These are phyloP conservation scores for Drosophila pseudotalamancana DNA, from an alignment of 2,888 invertebrate species.

Conservation along the genomic window DNA sequence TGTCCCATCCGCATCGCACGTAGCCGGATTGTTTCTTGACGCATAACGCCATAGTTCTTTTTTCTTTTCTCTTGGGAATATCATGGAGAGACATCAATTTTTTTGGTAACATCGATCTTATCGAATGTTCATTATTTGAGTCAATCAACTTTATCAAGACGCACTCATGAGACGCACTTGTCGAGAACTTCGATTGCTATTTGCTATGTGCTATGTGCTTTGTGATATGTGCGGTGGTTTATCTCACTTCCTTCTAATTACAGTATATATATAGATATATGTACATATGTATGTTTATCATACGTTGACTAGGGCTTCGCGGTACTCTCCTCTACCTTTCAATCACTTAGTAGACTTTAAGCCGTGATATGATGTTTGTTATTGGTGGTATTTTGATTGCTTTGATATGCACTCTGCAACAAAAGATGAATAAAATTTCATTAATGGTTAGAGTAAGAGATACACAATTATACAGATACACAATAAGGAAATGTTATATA, in stretches of 20 bases:
- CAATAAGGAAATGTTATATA: no score
- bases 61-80: conserved; percentile 84
- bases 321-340: conserved; percentile 19
- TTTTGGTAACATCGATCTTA: conserved; percentile 85
- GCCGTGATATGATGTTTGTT: conserved; percentile 69
- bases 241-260: conserved; percentile 11
- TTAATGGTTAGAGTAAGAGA: no score
- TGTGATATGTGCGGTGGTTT: conserved; percentile 42
- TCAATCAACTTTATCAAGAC: conserved; percentile 73
- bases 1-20: conserved; percentile 70
- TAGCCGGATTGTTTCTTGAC: conserved; percentile 80
- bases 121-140: conserved; percentile 84
- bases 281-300: conserved; percentile 11
- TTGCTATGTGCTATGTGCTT: conserved; percentile 27
- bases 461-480: no score
- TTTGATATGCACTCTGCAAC: conserved; percentile 69
- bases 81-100: conserved; percentile 85
- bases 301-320: conserved; percentile 43
- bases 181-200: conserved; percentile 39
- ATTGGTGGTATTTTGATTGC: conserved; percentile 36
- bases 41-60: conserved; percentile 85
- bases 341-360: conserved; percentile 29
- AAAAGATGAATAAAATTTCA: conserved; percentile 7
- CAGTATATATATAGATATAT: conserved; percentile 1
- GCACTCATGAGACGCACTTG: conserved; percentile 57